phyloP scores from a whole-genome alignment of 2,888 invertebrate genomes.

The Tolmerus cingulatus region DNA sequence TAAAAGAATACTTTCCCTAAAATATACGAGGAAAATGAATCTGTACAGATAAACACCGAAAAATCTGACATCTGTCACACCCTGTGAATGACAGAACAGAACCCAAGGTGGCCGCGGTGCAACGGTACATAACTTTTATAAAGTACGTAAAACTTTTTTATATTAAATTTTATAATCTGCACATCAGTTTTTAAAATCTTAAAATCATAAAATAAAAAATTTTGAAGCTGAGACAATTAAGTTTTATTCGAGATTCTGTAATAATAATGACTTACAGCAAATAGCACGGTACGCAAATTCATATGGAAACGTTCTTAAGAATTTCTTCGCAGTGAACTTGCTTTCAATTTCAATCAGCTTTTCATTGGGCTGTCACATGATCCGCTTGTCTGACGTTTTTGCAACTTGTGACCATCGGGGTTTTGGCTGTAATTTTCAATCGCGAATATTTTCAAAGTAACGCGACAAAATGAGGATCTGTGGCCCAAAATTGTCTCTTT shows the following conservation, averaged over 20 bases:
- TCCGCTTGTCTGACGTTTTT: not conserved
- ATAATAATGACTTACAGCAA: not conserved
- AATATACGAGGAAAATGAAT: not conserved
- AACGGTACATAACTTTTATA: no score
- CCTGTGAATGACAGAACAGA: not conserved
- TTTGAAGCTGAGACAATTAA: not conserved
- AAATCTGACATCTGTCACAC: not conserved
- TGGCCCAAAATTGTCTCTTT: conserved; percentile 92
- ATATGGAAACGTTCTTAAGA: not conserved
- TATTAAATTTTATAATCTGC: no score
- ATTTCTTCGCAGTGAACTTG: not conserved
- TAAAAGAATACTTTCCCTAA: not conserved
- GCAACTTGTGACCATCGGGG: conserved; percentile 27
- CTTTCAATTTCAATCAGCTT: not conserved
- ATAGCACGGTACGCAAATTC: not conserved
- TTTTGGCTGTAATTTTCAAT: not conserved
- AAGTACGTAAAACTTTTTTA: no score
- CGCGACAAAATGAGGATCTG: conserved; percentile 75
- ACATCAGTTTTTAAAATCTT: no score
- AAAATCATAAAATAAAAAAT: not conserved
- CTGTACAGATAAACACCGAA: not conserved
- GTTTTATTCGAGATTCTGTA: not conserved
- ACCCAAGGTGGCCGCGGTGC: not conserved
- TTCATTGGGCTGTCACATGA: conserved; percentile 1
- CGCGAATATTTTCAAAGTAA: not conserved